A percentile compares a stretch with the other conserved stretches of the same genome.
Evolutionary conservation across 2,113 vertebrate genomes (phyloP).

Genomic region (Labrus mixtus): DNA sequence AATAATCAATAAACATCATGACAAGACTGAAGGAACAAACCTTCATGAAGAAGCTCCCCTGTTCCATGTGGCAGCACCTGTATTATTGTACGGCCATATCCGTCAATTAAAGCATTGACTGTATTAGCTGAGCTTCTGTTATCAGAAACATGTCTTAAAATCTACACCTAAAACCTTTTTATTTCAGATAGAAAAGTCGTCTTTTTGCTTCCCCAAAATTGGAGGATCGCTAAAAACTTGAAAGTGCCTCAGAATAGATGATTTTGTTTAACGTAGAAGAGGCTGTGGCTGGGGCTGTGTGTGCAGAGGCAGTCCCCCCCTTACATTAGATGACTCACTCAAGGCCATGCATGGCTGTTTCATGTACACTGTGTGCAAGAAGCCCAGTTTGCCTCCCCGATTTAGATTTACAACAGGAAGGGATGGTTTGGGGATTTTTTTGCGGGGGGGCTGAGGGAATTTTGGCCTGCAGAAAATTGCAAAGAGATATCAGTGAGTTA

Average conservation of each 20-base stretch:
- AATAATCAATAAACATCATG: conserved; percentile 32
- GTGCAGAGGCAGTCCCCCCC: conserved; percentile 44
- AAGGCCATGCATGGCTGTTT: conserved; percentile 67
- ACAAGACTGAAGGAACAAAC: conserved; percentile 33
- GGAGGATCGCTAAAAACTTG: conserved; percentile 46
- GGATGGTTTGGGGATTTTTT: conserved; percentile 60
- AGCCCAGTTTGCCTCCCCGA: conserved; percentile 57
- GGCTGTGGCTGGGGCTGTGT: conserved; percentile 61
- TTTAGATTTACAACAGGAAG: conserved; percentile 80
- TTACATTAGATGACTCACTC: conserved; percentile 75
- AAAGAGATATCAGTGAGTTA: conserved; percentile 30
- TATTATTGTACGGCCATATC: conserved; percentile 45
- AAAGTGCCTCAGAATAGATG: conserved; percentile 70
- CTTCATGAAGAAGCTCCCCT: conserved; percentile 9
- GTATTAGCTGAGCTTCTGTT: conserved; percentile 32
- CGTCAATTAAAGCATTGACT: conserved; percentile 15
- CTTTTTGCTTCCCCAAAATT: conserved; percentile 57
- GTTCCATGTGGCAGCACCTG: conserved; percentile 60
- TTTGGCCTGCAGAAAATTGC: conserved; percentile 33
- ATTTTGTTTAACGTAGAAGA: conserved; percentile 59
- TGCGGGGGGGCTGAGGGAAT: conserved; percentile 43
- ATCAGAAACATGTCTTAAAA: conserved; percentile 59
- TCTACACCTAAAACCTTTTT: conserved; percentile 61
- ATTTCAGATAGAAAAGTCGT: conserved; percentile 42
- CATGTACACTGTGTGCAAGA: conserved; percentile 44